Evolutionary conservation across 2,797 vertebrate genomes (phyloP), one percentile per base, ranked within the genome.

Genomic region (Alectoris magna): DNA sequence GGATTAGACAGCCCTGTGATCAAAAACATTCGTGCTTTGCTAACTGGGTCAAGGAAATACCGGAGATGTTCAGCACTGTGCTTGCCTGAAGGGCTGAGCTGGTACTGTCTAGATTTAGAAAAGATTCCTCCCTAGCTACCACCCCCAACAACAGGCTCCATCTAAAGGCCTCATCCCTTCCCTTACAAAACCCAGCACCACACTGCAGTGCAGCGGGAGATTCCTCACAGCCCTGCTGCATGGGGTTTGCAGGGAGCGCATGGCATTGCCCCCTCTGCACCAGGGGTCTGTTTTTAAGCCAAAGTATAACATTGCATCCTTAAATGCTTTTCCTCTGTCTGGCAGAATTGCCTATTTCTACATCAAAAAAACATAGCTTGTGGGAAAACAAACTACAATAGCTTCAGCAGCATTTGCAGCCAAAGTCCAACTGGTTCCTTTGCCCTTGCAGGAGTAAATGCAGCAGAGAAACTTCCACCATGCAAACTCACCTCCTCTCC

Each of bases 41-140:
- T 96, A 96, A 95, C 76, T 96, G 90, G 92, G 96, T 93, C 96
- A 96, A 94, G 94, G 92, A 96, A 93, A 90, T 63, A 84, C 63
- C 66, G 59, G 87, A 87, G 79, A 91, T 93, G 94, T 91, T 26
- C 87, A 90, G 55, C 0, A 2, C 4, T 63, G 51, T 15, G 39
- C 63, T 90, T 94, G 89, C 85, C 94, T 75, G 73, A 81, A 92
- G 92, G 92, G 84, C 89, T 92, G 94, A 81, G 89, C 85, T 58
- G 69, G 69, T 77, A 80, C 75, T 78, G 85, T 90, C 92, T 72
- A 89, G 89, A 94, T 94, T 92, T 88, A 66, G 81, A 87, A 43
- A 43, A 72, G 38, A 69, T 80, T 67, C 83, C 43, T 91, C 79
- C 58, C 51, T 56, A 70, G 51, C 77, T 87, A 74, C 80, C 71